Percentiles rank a stretch among this genome's conserved stretches.
Evolutionary conservation across 2,888 invertebrate genomes (phyloP).

Genomic region (Pollenia griseotomentosa): DNA sequence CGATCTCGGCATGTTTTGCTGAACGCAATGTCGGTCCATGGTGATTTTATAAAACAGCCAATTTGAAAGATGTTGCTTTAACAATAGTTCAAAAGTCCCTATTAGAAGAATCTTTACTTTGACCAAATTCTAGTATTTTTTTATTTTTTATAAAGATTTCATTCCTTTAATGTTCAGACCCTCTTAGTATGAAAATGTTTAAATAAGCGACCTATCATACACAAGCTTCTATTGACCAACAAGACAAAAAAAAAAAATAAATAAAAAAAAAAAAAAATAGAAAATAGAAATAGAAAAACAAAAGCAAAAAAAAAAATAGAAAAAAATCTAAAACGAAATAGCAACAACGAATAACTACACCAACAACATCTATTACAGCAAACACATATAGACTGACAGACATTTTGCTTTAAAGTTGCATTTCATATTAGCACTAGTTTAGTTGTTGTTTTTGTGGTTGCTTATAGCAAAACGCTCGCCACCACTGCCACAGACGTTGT

Average conservation of each 20-base stretch:
- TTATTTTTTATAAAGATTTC: slow-evolving; percentile 3
- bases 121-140: background rate
- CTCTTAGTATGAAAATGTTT: slow-evolving; percentile 55
- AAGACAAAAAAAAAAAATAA: slow-evolving; percentile 46
- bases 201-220: slow-evolving; percentile 74
- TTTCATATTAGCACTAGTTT: slow-evolving; percentile 40
- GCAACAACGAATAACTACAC: slow-evolving; percentile 23
- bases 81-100: no score
- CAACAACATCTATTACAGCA: slow-evolving; percentile 42
- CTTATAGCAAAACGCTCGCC: slow-evolving; percentile 26
- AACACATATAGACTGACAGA: slow-evolving; percentile 20
- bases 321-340: slow-evolving; percentile 22
- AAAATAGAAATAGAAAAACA: slow-evolving; percentile 21
- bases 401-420: slow-evolving; percentile 23
- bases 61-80: no score
- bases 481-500: slow-evolving; percentile 5
- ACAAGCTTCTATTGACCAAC: slow-evolving; percentile 75
- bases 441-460: slow-evolving; percentile 30
- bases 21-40: no score
- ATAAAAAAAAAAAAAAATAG: slow-evolving; percentile 24
- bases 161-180: slow-evolving; percentile 17
- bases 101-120: no score
- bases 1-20: no score
- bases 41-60: no score
- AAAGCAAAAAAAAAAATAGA: slow-evolving; percentile 35